Base-by-base conservation (phyloP, 2,888 invertebrate genomes). In the Athalia circularis region DNA sequence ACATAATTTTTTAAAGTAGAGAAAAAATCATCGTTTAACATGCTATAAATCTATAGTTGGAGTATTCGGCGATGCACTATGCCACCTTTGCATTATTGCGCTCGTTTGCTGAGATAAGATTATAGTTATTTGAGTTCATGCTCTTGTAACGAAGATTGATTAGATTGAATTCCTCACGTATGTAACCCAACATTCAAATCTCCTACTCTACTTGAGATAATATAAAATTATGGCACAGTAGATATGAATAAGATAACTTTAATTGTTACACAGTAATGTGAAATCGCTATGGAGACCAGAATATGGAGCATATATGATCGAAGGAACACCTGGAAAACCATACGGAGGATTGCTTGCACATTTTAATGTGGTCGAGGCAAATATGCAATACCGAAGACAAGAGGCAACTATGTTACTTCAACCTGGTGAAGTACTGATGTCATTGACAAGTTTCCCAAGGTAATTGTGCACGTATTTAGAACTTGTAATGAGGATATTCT, bases 291-390 rank as follows among this genome's bases (percentile, higher is more conserved):
- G 99, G 99, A 94, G 98, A 75, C 99, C 99, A 0, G 99, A 99
- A 91, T 99, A 98, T 92, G 99, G 97, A 3, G 95, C 96, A n/a
- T 99, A 99, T 88, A 99, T 99, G 99, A 94, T 99, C 79, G 99
- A 99, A 92, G 99, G 99, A 15, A 99, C 99, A 0, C 99, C 99
- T 0, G 99, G 99, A 1, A 95, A 95, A 87, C 97, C 97, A 0
- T 99, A 98, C 86, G 98, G 98, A 6, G 97, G 98, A 0, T 92
- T 98, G 11, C 92, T 99, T 88, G 98, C 98, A 5, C 98, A 99
- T 92, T 98, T 99, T 90, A 99, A 99, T 91, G 95, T 98, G 80
- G 99, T 99, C 5, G 99, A 99, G 91, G 97, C 98, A 5, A 99
- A 99, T 91, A 99, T 99, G 99, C 94, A 93, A 83, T 94, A 95